A percentile compares a stretch with the other conserved stretches of the same genome.
phyloP scores from a whole-genome alignment of 2,888 invertebrate species.

The Hyposoter didymator region DNA sequence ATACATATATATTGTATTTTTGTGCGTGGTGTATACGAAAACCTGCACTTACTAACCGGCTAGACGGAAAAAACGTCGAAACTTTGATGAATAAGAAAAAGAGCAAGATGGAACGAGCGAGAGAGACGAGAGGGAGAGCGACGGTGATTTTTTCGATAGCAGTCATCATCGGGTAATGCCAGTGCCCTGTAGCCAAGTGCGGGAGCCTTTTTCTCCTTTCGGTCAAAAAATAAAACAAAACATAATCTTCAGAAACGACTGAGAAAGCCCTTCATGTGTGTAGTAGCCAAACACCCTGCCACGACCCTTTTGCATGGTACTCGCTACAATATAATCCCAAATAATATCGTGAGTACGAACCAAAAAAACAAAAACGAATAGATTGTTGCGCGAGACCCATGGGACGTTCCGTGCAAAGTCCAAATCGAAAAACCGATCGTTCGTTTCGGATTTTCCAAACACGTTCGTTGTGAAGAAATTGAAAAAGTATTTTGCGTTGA shows the following conservation, averaged over 20 bases:
- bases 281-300: slow-evolving; percentile 29
- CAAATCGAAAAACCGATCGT: not conserved
- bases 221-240: slow-evolving; percentile 16
- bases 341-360: not conserved
- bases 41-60: slow-evolving; percentile 83
- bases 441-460: not conserved
- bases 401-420: not conserved
- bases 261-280: slow-evolving; percentile 14
- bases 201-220: slow-evolving; percentile 61
- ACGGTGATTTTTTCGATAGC: slow-evolving; percentile 79
- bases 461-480: not conserved
- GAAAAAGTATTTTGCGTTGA: too few species aligned
- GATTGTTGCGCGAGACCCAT: not conserved
- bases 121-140: slow-evolving; percentile 18
- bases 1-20: slow-evolving; percentile 14
- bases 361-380: not conserved
- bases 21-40: slow-evolving; percentile 49
- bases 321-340: slow-evolving; percentile 47
- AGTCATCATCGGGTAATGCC: slow-evolving; percentile 82
- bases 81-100: slow-evolving; percentile 76
- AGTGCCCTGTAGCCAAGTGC: slow-evolving; percentile 77
- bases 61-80: slow-evolving; percentile 84
- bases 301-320: slow-evolving; percentile 3
- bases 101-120: slow-evolving; percentile 60
- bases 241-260: slow-evolving; percentile 57